Evolutionary conservation across 1,140 invertebrate genomes (phyloP), one percentile per base, ranked within the genome.

Genomic region (Aphaenogaster floridana): DNA sequence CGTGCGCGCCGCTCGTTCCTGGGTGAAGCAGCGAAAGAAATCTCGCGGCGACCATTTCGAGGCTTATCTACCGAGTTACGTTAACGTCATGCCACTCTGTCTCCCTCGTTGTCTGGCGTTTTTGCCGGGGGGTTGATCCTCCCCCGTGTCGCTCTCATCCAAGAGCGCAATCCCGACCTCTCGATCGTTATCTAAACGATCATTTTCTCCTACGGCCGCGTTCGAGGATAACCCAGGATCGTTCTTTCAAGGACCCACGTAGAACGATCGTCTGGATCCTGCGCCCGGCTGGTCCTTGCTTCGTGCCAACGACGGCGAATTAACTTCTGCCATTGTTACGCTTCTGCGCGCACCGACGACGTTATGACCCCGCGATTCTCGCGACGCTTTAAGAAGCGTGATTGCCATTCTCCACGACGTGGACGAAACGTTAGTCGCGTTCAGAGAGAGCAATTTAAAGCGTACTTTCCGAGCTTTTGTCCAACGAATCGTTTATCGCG

Each of bases 121-220:
- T 86, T 61, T 39, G 21, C 54, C 64, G 48, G 54, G 17, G 71
- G 17, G 8, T 34, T 48, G 76, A 63, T 36, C 52, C 85, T 63
- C 28, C 52, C 21, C 52, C 71, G 72, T 52, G 74, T 79, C 64
- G 69, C 59, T 83, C 57, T 57, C 50, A 34, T 87, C 71, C 85
- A 72, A 71, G 89, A 64, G 52, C 42, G 57, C 66, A 77, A 45
- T 90, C 59, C 39, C 78, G 59, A 84, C 50, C 83, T 84, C 80
- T 76, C 74, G 91, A 91, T 91, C 88, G 86, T 91, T 89, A 89
- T 92, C 89, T 86, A 91, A 90, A 92, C 87, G 91, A 92, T 84
- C 69, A 84, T 91, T 84, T 76, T 54, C 68, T 59, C 69, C 63
- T 79, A 71, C 59, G 77, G 79, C 61, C 50, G 15, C 45, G 39